Percentiles rank a stretch among this genome's conserved stretches.
Evolutionary conservation across 2,888 invertebrate species (phyloP).

Genomic region (Drosophila greeni): DNA sequence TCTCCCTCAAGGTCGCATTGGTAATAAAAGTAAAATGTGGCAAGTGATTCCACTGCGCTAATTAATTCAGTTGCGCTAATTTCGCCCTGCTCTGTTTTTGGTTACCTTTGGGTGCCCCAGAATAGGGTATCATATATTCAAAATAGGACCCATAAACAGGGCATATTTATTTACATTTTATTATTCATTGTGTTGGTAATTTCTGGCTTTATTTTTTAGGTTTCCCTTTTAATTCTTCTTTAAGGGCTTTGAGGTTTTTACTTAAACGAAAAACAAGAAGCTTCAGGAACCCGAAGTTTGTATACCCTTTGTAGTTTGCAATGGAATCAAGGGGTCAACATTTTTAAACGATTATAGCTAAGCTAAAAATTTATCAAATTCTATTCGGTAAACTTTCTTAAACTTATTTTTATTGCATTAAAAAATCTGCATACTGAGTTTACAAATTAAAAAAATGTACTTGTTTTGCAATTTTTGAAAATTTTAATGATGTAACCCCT

Average conservation of each 20-base stretch:
- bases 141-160: constrained; percentile 3
- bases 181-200: not conserved
- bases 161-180: constrained; percentile 5
- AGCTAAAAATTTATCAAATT: not conserved
- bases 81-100: constrained; percentile 48
- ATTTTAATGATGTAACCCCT: no score
- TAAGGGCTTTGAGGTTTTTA: not conserved
- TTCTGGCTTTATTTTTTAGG: not conserved
- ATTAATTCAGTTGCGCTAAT: constrained; percentile 72
- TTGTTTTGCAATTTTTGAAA: no score
- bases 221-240: constrained; percentile 10
- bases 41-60: constrained; percentile 56
- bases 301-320: not conserved
- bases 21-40: constrained; percentile 58
- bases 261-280: not conserved
- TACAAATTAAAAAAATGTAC: no score
- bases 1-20: constrained; percentile 62
- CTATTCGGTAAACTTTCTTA: not conserved
- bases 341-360: not conserved
- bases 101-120: constrained; percentile 23
- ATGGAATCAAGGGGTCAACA: accelerated
- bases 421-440: no score
- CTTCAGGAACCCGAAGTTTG: not conserved
- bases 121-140: constrained; percentile 10
- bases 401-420: no score